A percentile compares a stretch with the other conserved stretches of the same genome.
phyloP scores from a whole-genome alignment of 92 coral and sea anemone genomes.

The Paragorgia papillata region DNA sequence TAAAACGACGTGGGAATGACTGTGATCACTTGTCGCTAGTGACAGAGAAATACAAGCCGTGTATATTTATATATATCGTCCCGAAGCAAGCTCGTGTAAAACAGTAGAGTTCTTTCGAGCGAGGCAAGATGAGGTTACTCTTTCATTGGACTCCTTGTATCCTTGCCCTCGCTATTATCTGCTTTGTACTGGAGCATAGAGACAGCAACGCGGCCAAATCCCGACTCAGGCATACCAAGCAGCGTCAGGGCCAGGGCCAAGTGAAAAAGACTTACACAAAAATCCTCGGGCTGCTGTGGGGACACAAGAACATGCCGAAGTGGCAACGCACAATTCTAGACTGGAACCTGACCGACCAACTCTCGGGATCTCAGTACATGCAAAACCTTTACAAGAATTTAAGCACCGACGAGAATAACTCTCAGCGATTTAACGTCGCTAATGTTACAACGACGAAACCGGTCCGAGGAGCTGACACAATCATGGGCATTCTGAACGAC shows the following conservation, averaged over 20 bases:
- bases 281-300: not conserved
- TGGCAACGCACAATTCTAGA: not conserved
- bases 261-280: too few species aligned
- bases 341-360: conserved; percentile 18
- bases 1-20: not conserved
- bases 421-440: conserved; percentile 12
- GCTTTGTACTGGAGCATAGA: not conserved
- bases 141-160: too few species aligned
- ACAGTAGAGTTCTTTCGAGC: too few species aligned
- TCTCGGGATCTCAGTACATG: conserved; percentile 27
- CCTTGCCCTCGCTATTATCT: not conserved
- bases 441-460: conserved; percentile 31
- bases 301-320: not conserved
- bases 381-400: conserved; percentile 11
- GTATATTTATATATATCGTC: too few species aligned
- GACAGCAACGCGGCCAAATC: too few species aligned
- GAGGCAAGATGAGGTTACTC: too few species aligned
- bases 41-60: not conserved
- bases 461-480: conserved; percentile 25
- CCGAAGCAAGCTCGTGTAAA: too few species aligned
- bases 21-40: not conserved
- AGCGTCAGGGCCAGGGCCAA: too few species aligned
- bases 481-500: conserved; percentile 34
- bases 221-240: too few species aligned
- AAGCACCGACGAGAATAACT: conserved; percentile 8